phyloP scores from a whole-genome alignment of 2,888 invertebrate genomes.

The Tryphoninae sp. region DNA sequence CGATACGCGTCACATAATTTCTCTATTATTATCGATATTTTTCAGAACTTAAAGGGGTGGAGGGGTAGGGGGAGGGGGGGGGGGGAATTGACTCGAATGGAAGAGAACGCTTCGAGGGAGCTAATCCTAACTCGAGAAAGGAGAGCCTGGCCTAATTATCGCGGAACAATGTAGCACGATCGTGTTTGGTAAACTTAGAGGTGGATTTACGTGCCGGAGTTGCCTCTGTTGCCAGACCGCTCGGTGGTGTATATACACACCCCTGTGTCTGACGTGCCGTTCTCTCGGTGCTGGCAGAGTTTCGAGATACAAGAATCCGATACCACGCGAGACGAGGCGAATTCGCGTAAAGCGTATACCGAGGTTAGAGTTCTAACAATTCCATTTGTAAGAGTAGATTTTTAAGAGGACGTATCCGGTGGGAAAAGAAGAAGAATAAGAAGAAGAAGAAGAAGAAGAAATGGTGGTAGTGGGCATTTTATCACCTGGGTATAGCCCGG shows the following conservation, averaged over 20 bases:
- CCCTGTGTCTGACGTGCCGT: slow-evolving; percentile 21
- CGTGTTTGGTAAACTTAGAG: slow-evolving; percentile 56
- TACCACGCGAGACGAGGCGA: too few species aligned
- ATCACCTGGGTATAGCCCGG: slow-evolving; percentile 25
- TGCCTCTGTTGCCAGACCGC: slow-evolving; percentile 5
- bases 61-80: too few species aligned
- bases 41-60: too few species aligned
- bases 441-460: too few species aligned
- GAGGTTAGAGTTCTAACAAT: too few species aligned
- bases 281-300: background rate
- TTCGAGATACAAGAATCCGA: too few species aligned
- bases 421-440: background rate
- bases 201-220: slow-evolving; percentile 48
- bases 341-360: too few species aligned
- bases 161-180: slow-evolving; percentile 49
- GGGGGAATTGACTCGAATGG: too few species aligned
- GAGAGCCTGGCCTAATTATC: slow-evolving; percentile 59
- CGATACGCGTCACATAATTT: background rate
- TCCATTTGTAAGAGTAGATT: too few species aligned
- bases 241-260: background rate
- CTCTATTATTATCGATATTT: too few species aligned
- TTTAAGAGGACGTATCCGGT: background rate
- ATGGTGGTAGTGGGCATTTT: slow-evolving; percentile 2
- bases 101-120: too few species aligned
- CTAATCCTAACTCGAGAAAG: background rate